phyloP scores from a whole-genome alignment of 2,797 vertebrate genomes.

The Leucoraja ocellata region DNA sequence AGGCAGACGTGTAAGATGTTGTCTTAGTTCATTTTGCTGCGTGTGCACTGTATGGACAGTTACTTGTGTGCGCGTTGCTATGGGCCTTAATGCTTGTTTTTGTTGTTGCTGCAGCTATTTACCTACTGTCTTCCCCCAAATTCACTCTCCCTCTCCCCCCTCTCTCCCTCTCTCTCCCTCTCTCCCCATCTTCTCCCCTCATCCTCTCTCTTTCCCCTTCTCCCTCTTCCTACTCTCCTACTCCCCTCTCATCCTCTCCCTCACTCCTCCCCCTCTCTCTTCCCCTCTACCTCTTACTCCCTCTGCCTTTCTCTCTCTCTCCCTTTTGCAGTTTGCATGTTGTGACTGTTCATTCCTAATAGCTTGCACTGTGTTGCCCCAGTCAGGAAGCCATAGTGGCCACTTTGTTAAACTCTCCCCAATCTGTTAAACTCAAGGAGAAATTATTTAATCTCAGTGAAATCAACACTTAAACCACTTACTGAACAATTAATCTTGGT shows the following conservation, averaged over 20 bases:
- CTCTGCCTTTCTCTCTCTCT: background rate
- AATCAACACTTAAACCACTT: background rate
- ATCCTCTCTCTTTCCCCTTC: no score
- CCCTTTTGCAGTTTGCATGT: background rate
- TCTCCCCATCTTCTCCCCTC: background rate
- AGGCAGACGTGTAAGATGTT: conserved; percentile 96
- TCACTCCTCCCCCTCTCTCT: background rate
- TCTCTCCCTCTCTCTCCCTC: background rate
- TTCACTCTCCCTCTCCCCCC: background rate
- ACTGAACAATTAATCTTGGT: background rate
- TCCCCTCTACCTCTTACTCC: no score
- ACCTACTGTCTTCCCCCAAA: background rate
- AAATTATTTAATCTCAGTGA: background rate
- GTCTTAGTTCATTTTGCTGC: conserved; percentile 48
- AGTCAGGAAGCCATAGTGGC: conserved; percentile 9
- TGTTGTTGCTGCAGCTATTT: background rate
- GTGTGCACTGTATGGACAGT: conserved; percentile 47
- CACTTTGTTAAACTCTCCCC: background rate
- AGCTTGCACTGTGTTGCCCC: conserved; percentile 4
- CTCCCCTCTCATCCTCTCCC: no score
- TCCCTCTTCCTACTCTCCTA: background rate
- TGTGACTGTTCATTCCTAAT: background rate
- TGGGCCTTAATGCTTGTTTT: background rate
- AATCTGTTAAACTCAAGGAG: background rate
- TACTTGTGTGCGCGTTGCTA: conserved; percentile 53